Evolutionary conservation across 2,113 vertebrate species (phyloP), one percentile per base, ranked within the genome.

Genomic region (Camelus dromedarius): DNA sequence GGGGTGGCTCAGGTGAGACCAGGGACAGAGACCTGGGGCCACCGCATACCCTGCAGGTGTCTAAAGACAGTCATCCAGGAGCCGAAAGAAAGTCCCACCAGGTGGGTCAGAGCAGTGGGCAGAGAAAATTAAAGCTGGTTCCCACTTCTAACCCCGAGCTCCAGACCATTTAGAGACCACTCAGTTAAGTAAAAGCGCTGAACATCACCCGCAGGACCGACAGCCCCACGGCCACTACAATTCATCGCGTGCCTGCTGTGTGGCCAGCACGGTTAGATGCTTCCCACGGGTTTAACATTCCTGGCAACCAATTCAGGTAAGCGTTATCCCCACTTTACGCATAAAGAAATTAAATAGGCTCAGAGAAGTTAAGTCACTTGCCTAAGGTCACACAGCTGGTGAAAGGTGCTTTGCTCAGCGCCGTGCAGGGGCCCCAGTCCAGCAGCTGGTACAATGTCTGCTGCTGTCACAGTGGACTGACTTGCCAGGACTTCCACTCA

Each of bases 211-310:
- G 10, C 19, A 10, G 16, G n/a, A 54, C 18, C 2, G 0, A 7
- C 1, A 5, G 6, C 19, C n/a, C n/a, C 0, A 1, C 2, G 19
- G 58, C 60, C 0, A 1, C n/a, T 18, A 11, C 26, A 48, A 26
- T 11, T 7, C 19, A 26, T 0, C 20, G 67, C 50, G 28, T 8
- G 38, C 2, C 42, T 83, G 8, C 5, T 4, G 2, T 0, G 19
- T 2, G 13, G 26, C 38, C 7, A 2, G 62, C 42, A 24, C 28
- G 18, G 60, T n/a, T 26, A 38, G 48, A 32, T 2, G 8, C 52
- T 91, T 54, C 81, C 50, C 1, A 3, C 2, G 15, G 38, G n/a
- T 46, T 62, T 62, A 15, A 67, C 54, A 58, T 35, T 66, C 5
- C 56, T 5, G 79, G 18, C n/a, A 70, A 38, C 38, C 32, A 80